A percentile compares a stretch with the other conserved stretches of the same genome.
Evolutionary conservation across 2,797 vertebrate species (phyloP).

Genomic region (Synaphobranchus kaupii): DNA sequence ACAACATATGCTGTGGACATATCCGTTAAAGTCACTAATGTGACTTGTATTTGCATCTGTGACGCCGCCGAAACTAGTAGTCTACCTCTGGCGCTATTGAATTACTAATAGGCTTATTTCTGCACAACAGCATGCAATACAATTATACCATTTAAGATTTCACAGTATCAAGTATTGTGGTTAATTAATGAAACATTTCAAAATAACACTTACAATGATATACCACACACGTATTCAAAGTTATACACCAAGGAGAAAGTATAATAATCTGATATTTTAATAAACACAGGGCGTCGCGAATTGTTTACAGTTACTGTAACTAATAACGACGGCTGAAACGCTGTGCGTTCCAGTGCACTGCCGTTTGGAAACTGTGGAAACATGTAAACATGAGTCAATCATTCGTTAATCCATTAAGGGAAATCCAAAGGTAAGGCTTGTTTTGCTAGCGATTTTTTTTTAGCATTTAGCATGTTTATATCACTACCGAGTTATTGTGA

Average conservation of each 20-base stretch:
- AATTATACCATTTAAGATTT: neutral
- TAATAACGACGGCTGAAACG: conserved; percentile 35
- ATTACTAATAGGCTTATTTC: neutral
- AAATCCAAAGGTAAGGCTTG: neutral
- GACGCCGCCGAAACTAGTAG: neutral
- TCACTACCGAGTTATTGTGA: too few species aligned
- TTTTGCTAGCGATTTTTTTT: neutral
- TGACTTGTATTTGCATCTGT: neutral
- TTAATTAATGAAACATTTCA: neutral
- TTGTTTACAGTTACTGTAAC: conserved; percentile 54
- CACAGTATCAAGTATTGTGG: neutral
- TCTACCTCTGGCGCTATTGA: neutral
- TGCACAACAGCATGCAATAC: neutral
- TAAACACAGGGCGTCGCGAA: neutral
- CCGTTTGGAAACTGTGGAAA: neutral
- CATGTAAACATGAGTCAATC: neutral
- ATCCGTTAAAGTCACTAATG: neutral
- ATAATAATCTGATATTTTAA: neutral
- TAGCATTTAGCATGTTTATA: neutral
- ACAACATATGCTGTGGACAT: neutral
- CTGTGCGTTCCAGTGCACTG: neutral
- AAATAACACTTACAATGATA: neutral
- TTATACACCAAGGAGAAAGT: neutral
- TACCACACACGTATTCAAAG: neutral
- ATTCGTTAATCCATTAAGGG: neutral